Base-by-base conservation (phyloP, 2,113 vertebrate species). In the Neolamprologus toae region DNA sequence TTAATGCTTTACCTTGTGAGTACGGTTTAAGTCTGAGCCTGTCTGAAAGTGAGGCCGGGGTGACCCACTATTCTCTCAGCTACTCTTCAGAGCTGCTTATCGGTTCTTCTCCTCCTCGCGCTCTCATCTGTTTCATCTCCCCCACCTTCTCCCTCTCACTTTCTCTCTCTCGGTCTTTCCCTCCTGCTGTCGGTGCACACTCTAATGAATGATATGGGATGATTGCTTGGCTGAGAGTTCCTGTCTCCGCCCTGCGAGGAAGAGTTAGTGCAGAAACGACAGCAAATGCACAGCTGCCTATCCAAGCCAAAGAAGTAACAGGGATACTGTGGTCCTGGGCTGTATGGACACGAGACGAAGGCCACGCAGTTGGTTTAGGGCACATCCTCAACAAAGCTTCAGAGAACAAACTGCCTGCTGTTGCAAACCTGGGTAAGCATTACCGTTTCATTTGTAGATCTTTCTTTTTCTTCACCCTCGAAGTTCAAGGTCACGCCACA, bases 1-100 rank as follows among this genome's bases (percentile, higher is more conserved):
- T 97, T 97, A 97, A 97, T 97, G 90, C 95, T 95, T 96, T 83
- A 96, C 95, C 86, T 47, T 16, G 80, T 7, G 79, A 76, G 87
- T 55, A 86, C 6, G 19, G 40, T 87, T 89, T 80, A 57, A 81
- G 71, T 71, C 51, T 86, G 37, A 53, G 47, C 21, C 79, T 66
- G 73, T 86, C 71, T 80, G 51, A 78, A 54, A 71, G 84, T n/a
- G 76, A 85, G 59, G 57, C 71, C 6, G 6, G 68, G 33, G 42
- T 31, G 47, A 85, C 26, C 61, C 13, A 35, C 3, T 3, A 3
- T 78, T 78, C 33, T 35, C 2, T 68, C 26, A 26, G 26, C 12
- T 16, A n/a, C 21, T 33, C 42, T 21, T 14, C 33, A 61, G 23
- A 28, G 51, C 84, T 17, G 53, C 59, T 19, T 59, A 73, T 85